A percentile compares a stretch with the other conserved stretches of the same genome.
Evolutionary conservation across 2,797 vertebrate genomes (phyloP).

Genomic region (Syndactyla subalaris): DNA sequence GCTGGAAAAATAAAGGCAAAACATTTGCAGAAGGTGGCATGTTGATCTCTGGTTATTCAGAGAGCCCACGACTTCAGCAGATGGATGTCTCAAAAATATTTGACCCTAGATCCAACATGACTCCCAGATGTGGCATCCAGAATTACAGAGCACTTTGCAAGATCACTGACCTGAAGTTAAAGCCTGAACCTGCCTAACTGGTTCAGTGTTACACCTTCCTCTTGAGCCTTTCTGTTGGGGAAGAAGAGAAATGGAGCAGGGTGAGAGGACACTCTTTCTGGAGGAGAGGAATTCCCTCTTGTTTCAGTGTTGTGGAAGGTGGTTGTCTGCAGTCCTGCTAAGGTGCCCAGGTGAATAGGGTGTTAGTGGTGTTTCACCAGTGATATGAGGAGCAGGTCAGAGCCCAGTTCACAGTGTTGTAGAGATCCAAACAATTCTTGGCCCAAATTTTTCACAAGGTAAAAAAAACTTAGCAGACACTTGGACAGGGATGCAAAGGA

Average conservation of each 20-base stretch:
- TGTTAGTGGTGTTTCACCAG: not conserved
- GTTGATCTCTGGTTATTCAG: not conserved
- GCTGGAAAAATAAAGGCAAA: not conserved
- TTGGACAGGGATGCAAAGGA: not conserved
- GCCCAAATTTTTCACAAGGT: not conserved
- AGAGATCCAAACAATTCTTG: not conserved
- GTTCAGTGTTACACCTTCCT: not conserved
- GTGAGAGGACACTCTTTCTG: rapidly evolving
- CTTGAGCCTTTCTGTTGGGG: not conserved
- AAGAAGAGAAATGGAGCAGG: not conserved
- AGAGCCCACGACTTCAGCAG: not conserved
- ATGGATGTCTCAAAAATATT: not conserved
- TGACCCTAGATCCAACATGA: not conserved
- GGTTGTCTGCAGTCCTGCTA: not conserved
- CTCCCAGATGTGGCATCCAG: not conserved
- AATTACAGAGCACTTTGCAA: not conserved
- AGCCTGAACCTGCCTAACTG: not conserved
- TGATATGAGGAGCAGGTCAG: not conserved
- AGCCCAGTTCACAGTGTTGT: not conserved
- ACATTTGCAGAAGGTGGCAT: not conserved
- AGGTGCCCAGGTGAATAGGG: not conserved
- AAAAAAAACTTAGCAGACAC: not conserved
- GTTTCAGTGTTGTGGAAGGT: not conserved
- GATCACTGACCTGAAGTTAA: not conserved
- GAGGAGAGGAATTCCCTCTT: not conserved